Evolutionary conservation across 2,888 invertebrate genomes (phyloP).

Genomic region (Phoenoteleia sp.): DNA sequence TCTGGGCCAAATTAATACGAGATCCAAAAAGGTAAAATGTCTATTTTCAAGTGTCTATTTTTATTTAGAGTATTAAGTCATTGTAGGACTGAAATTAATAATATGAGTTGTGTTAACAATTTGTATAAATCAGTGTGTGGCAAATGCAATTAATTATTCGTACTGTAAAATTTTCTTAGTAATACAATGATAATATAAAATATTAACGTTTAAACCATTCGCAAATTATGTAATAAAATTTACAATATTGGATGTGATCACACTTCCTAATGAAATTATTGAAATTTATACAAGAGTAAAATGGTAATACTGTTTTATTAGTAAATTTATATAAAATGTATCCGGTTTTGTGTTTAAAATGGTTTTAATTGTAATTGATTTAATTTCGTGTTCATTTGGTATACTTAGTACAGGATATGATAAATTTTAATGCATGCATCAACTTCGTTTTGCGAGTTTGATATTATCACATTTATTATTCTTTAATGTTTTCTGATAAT

Average conservation of each 20-base stretch:
- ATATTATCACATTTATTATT: conserved; percentile 17
- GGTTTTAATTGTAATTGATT: too few relatives aligned
- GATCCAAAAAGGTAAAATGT: too few relatives aligned
- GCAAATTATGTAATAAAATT: neutral
- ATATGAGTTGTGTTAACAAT: too few relatives aligned
- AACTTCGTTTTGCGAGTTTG: neutral
- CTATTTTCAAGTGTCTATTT: too few relatives aligned
- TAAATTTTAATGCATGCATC: neutral
- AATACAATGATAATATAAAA: too few relatives aligned
- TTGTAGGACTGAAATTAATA: too few relatives aligned
- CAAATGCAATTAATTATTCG: too few relatives aligned
- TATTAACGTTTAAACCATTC: too few relatives aligned
- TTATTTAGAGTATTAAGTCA: too few relatives aligned
- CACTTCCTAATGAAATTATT: neutral
- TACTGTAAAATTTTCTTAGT: too few relatives aligned
- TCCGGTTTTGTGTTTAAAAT: neutral
- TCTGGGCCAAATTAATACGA: too few relatives aligned
- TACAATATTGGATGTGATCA: neutral
- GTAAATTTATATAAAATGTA: neutral
- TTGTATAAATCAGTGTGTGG: too few relatives aligned
- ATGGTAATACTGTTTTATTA: neutral
- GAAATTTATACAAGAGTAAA: neutral
- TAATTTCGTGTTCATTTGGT: conserved; percentile 7
- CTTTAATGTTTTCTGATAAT: conserved; percentile 12
- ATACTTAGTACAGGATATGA: neutral